Evolutionary conservation across 2,113 vertebrate genomes (phyloP), one percentile per base, ranked within the genome.

Genomic region (Struthio camelus): DNA sequence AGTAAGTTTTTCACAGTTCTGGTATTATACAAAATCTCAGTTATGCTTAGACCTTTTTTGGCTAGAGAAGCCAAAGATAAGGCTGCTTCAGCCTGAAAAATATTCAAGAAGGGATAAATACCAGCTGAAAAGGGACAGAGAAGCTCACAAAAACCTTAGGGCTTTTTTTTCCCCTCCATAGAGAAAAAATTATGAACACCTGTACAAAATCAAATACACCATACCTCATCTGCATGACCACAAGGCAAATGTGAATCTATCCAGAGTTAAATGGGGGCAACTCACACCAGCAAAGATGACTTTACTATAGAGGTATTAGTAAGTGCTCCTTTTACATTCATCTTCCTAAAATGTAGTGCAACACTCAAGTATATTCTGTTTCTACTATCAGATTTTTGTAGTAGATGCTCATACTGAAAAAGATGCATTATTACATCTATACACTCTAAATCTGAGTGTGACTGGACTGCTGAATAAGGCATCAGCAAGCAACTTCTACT

Each of bases 1-100:
- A 62, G 14, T 30, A 86, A 67, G 50, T 51, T 83, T 44, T 94
- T 92, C 44, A 93, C 11, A 87, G 54, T 17, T 66, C 53, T 62
- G 27, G 23, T 79, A 58, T 12, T 79, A 56, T 7, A 91, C 32
- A 32, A 76, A 77, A n/a, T 34, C 32, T 12, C n/a, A 25, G 42
- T 69, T 64, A 92, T 1, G 0, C 23, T 85, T 53, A 90, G 25
- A 44, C 6, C 23, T 19, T 54, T 73, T 38, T 72, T 25, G 36
- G 30, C 3, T 5, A 20, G 8, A 82, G 62, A 77, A 34, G 30
- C 8, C 67, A 72, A 85, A 79, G 32, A 82, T 14, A 80, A 72
- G 48, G 17, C 13, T 50, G 44, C 54, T 71, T 71, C 46, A 81
- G 7, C 36, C 4, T 5, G 2, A 71, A 78, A 34, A 85, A 61